Evolutionary conservation across 2,113 vertebrate species (phyloP).

Genomic region (Semicossyphus pulcher): DNA sequence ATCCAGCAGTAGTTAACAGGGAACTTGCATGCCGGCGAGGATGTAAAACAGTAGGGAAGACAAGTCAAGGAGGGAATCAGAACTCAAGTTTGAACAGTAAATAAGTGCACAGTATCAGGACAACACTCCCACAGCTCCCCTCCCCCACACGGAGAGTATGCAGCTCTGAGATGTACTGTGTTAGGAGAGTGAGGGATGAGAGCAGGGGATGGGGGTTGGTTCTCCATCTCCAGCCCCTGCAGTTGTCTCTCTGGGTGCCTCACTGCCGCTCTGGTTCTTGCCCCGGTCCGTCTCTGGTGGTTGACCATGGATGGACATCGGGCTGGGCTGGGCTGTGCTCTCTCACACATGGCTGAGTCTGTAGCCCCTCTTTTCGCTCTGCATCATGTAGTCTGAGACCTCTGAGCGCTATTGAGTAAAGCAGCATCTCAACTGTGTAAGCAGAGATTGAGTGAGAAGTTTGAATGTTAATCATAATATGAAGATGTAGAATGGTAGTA

Average conservation of each 20-base stretch:
- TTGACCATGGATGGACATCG: conserved; percentile 56
- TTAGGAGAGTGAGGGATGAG: conserved; percentile 53
- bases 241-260: conserved; percentile 55
- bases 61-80: conserved; percentile 2
- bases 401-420: conserved; percentile 42
- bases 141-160: conserved; percentile 50
- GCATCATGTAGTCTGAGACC: conserved; percentile 38
- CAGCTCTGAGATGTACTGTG: conserved; percentile 50
- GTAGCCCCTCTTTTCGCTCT: conserved; percentile 30
- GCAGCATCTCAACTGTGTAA: conserved; percentile 26
- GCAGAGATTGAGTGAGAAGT: conserved; percentile 33
- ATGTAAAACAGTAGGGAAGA: conserved; percentile 25
- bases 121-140: conserved; percentile 30
- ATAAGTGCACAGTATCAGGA: conserved; percentile 26
- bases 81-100: conserved; percentile 51
- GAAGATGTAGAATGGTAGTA: neutral
- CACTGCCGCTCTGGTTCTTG: conserved; percentile 32
- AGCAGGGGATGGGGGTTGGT: conserved; percentile 51
- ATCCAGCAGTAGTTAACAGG: conserved; percentile 29
- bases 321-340: conserved; percentile 33
- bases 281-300: conserved; percentile 36
- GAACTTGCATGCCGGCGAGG: conserved; percentile 6
- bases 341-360: conserved; percentile 71
- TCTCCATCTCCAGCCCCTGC: conserved; percentile 55
- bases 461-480: conserved; percentile 7